These are phyloP conservation scores for Triops longicaudatus DNA, from an alignment of 1,140 invertebrate genomes.

Conservation along the genomic window DNA sequence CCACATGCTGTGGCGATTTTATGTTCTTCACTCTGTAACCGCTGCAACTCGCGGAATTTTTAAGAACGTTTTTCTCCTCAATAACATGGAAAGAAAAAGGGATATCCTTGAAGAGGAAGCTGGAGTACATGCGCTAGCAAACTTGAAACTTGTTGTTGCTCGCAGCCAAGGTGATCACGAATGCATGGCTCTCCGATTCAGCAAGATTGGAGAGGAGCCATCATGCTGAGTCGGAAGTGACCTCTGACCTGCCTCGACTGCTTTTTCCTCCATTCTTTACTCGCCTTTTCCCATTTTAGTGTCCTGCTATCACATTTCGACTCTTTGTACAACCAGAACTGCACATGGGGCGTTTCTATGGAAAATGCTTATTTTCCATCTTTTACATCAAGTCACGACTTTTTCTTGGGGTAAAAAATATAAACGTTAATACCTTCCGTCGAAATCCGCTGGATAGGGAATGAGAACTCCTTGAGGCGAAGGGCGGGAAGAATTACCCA, in stretches of 20 bases:
- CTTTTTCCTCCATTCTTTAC: neutral
- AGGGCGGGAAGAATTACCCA: constrained; percentile 63
- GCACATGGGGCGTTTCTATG: constrained; percentile 18
- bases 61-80: neutral
- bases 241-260: neutral
- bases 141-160: neutral
- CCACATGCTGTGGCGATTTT: no score
- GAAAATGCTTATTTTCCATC: neutral
- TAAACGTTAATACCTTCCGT: constrained; percentile 49
- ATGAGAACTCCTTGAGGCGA: constrained; percentile 69
- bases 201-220: constrained; percentile 9
- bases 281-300: neutral
- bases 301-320: neutral
- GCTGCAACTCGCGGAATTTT: neutral
- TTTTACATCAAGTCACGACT: no score
- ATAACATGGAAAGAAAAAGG: neutral
- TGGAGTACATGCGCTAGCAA: neutral
- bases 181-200: neutral
- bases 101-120: neutral
- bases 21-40: no score
- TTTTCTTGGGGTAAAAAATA: no score
- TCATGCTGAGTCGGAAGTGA: constrained; percentile 8
- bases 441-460: constrained; percentile 72
- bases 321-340: neutral
- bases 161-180: constrained; percentile 1